Evolutionary conservation across 2,113 vertebrate genomes (phyloP).

Genomic region (Oreochromis spilurus): DNA sequence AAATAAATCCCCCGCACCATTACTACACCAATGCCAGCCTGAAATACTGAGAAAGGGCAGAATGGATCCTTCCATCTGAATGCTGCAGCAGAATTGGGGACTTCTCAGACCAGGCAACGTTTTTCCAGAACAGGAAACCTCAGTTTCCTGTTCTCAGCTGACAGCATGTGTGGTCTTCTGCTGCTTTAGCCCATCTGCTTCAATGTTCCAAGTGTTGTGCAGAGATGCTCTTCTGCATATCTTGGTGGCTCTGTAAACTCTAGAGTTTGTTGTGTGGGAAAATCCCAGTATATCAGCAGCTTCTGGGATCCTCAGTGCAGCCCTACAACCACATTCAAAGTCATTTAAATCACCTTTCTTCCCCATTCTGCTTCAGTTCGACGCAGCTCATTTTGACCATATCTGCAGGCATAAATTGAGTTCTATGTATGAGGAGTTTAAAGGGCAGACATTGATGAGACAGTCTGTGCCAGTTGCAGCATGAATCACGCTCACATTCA

Average conservation of each 20-base stretch:
- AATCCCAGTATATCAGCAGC: not conserved
- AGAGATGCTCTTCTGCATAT: not conserved
- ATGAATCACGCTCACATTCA: not conserved
- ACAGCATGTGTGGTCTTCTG: not conserved
- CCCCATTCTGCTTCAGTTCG: not conserved
- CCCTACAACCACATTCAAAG: not conserved
- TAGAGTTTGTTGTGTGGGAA: not conserved
- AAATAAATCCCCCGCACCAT: not conserved
- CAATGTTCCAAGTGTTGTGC: not conserved
- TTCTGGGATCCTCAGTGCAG: not conserved
- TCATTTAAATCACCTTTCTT: not conserved
- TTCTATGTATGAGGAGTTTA: not conserved
- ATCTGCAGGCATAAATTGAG: not conserved
- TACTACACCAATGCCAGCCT: not conserved
- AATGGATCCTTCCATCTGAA: not conserved
- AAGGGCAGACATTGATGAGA: not conserved
- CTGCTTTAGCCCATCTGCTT: not conserved
- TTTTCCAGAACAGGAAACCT: not conserved
- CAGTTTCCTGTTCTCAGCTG: not conserved
- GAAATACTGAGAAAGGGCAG: not conserved
- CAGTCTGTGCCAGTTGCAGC: not conserved
- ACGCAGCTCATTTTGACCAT: not conserved
- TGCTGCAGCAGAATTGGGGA: not conserved
- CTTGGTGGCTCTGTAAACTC: not conserved
- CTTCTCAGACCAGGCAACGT: accelerated